Evolutionary conservation across 2,888 invertebrate species (phyloP).

Genomic region (Chrysomela aeneicollis): DNA sequence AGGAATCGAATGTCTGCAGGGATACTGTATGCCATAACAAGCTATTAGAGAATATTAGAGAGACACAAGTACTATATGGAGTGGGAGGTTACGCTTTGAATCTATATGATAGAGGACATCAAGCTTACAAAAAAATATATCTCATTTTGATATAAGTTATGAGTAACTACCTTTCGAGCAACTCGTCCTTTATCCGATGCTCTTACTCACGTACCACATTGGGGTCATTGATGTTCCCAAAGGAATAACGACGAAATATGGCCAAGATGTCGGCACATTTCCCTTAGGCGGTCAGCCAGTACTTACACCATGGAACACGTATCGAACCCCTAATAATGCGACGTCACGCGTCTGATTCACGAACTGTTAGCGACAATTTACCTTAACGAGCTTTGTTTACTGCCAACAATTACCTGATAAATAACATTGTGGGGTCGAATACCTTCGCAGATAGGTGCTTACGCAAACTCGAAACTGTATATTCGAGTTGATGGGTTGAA

Average conservation of each 20-base stretch:
- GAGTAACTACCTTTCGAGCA: too few species aligned
- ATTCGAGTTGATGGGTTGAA: neutral
- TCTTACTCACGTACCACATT: neutral
- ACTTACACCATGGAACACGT: slow-evolving; percentile 37
- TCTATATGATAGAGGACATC: too few species aligned
- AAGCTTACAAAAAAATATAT: too few species aligned
- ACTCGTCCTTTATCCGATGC: neutral
- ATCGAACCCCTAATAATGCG: slow-evolving; percentile 54
- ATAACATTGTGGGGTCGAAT: slow-evolving; percentile 36
- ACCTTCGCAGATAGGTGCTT: neutral
- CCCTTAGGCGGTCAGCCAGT: slow-evolving; percentile 45
- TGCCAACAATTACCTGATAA: slow-evolving; percentile 53
- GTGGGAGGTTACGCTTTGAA: too few species aligned
- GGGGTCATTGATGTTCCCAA: slow-evolving; percentile 5
- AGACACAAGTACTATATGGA: too few species aligned
- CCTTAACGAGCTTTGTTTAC: slow-evolving; percentile 58
- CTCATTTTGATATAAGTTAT: too few species aligned
- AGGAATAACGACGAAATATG: neutral
- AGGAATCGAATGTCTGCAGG: too few species aligned
- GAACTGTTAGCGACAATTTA: slow-evolving; percentile 59
- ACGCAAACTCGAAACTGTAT: neutral
- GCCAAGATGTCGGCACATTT: slow-evolving; percentile 14
- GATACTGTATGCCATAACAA: too few species aligned
- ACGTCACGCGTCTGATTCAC: slow-evolving; percentile 57
- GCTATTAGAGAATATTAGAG: too few species aligned